Conservation (phyloP, 2,113 vertebrate species). For the Xyrauchen texanus region DNA sequence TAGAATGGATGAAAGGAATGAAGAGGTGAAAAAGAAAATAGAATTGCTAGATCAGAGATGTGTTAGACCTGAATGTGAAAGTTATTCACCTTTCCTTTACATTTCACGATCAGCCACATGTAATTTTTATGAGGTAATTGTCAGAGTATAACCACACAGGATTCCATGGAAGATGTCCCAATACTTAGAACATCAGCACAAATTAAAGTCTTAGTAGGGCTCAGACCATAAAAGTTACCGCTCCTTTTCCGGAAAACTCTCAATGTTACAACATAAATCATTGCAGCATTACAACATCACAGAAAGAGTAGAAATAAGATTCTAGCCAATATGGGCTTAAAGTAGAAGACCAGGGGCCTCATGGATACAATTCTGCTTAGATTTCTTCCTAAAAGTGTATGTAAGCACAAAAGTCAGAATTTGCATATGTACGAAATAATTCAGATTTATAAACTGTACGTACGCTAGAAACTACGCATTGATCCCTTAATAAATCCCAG, state of each 20-base stretch:
- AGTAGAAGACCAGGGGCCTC: not conserved
- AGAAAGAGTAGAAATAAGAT: slow-evolving; percentile 12
- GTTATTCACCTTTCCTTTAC: slow-evolving; percentile 32
- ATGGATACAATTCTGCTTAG: no score
- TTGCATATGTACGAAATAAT: no score
- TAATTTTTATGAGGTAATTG: slow-evolving; percentile 10
- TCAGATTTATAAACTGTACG: no score
- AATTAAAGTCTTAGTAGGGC: slow-evolving; percentile 16
- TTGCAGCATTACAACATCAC: slow-evolving; percentile 12
- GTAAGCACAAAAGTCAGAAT: no score
- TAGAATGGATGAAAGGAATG: not conserved
- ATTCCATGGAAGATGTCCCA: not conserved
- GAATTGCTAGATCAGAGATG: slow-evolving; percentile 8
- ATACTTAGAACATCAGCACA: slow-evolving; percentile 28
- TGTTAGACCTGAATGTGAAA: slow-evolving; percentile 16
- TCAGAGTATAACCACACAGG: not conserved
- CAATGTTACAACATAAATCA: slow-evolving; percentile 39
- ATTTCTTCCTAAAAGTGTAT: no score
- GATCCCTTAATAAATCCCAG: no score
- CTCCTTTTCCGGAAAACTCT: slow-evolving; percentile 38
- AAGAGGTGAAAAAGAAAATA: not conserved
- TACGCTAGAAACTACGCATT: no score
- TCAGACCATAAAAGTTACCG: slow-evolving; percentile 20
- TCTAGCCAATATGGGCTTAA: slow-evolving; percentile 38
- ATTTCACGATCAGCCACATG: slow-evolving; percentile 17